These are phyloP conservation scores for Aradophagus sp. DNA, from an alignment of 1,140 invertebrate genomes.

Conservation along the genomic window DNA sequence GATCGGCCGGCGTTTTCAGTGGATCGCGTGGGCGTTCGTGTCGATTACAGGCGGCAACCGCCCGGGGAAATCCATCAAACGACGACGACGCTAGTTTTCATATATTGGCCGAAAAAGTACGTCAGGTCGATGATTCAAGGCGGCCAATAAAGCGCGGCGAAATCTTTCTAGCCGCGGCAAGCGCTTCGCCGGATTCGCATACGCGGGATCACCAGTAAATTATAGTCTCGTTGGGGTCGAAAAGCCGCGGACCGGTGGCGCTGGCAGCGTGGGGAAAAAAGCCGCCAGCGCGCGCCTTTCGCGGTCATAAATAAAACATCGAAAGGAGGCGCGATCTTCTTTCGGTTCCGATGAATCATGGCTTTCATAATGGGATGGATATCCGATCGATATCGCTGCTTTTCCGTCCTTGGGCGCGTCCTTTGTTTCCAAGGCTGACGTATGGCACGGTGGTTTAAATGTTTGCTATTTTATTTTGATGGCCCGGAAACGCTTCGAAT, in stretches of 20 bases:
- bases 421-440: no score
- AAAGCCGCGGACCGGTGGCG: conserved; percentile 27
- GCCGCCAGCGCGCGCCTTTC: conserved; percentile 41
- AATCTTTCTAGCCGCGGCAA: conserved; percentile 37
- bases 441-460: no score
- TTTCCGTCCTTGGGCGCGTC: no score
- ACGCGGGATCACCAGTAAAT: conserved; percentile 47
- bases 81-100: conserved; percentile 45
- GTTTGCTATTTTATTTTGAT: no score
- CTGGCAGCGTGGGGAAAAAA: conserved; percentile 17
- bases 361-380: conserved; percentile 45
- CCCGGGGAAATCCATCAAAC: conserved; percentile 38
- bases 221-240: conserved; percentile 57
- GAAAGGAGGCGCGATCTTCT: conserved; percentile 40
- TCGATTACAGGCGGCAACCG: conserved; percentile 5
- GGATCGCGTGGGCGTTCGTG: no score
- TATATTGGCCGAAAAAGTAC: conserved; percentile 51
- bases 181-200: conserved; percentile 16
- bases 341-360: conserved; percentile 43
- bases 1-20: no score
- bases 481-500: no score
- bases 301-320: conserved; percentile 65
- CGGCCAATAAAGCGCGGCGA: conserved; percentile 54
- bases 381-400: conserved; percentile 2
- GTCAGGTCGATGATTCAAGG: conserved; percentile 48